Base-by-base conservation (phyloP, 2,797 vertebrate species). In the Melanogrammus aeglefinus region DNA sequence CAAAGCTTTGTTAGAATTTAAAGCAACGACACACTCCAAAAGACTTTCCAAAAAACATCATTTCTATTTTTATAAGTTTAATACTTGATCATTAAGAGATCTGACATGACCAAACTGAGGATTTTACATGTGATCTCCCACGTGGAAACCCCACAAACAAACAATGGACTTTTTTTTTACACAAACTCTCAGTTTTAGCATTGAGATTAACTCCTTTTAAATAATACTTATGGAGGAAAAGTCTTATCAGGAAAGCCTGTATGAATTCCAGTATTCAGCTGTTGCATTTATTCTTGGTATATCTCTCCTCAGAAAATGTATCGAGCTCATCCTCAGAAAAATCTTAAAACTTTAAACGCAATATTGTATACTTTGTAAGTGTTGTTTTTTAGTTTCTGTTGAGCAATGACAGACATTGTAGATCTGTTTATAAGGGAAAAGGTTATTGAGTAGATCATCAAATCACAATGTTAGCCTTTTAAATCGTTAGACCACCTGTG, bases 1-100 rank as follows among this genome's bases (percentile, higher is more conserved):
- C 93, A 92, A 95, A 95, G 93, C 94, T 95, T 93, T 93, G 94
- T 93, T 94, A 91, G 94, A 92, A 92, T 94, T 96, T 94, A 96
- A 95, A 85, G 94, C 94, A 92, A 81, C 87, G 87, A 81, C 7
- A 82, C 80, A 86, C 66, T 16, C 33, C 0, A 44, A 16, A 72
- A 79, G 76, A 73, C 27, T 72, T 74, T 16, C 29, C 0, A 44
- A 16, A 72, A 78, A 75, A 73, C 31, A 75, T 74, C 18, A 66
- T 66, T 39, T 35, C 71, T 35, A 13, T 73, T 69, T 44, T 75
- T 35, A 0, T 51, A n/a, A 24, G 72, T 70, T 29, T 24, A 7
- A 66, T 66, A n/a, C 24, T 29, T 70, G 2, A 29, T 24, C 66
- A 57, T 5, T 57, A 21, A 21, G 51, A 21, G 51, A 4, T 63